These are phyloP conservation scores for Aldrovandia affinis DNA, from an alignment of 2,797 vertebrate species.

Conservation along the genomic window DNA sequence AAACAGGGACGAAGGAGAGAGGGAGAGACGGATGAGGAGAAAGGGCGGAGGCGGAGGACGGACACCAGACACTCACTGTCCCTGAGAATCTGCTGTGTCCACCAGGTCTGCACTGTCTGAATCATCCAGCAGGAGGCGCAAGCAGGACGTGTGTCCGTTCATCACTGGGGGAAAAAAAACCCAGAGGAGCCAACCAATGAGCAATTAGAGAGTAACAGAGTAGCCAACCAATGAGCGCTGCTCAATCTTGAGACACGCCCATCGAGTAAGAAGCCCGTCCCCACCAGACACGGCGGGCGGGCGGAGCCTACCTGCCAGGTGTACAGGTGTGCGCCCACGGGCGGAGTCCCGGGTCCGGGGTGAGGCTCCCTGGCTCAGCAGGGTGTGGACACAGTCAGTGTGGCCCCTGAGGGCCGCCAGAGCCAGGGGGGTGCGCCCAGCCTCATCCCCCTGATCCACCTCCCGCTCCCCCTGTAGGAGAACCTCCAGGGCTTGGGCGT, in stretches of 20 bases:
- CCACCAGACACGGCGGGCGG: not conserved
- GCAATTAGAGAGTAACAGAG: not conserved
- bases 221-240: not conserved
- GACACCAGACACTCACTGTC: slow-evolving; percentile 84
- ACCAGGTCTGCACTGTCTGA: slow-evolving; percentile 80
- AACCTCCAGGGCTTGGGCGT: slow-evolving; percentile 92
- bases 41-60: not conserved
- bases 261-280: not conserved
- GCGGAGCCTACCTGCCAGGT: slow-evolving; percentile 88
- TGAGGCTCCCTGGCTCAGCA: slow-evolving; percentile 91
- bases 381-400: slow-evolving; percentile 87
- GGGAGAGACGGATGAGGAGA: not conserved
- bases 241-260: not conserved
- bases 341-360: slow-evolving; percentile 79
- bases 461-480: slow-evolving; percentile 86
- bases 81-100: slow-evolving; percentile 87
- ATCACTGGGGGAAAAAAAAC: slow-evolving; percentile 73
- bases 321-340: slow-evolving; percentile 84
- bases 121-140: slow-evolving; percentile 90
- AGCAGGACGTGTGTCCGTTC: slow-evolving; percentile 91
- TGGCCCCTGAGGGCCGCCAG: slow-evolving; percentile 90
- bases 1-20: not conserved
- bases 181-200: not conserved
- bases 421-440: slow-evolving; percentile 87
- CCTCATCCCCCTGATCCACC: slow-evolving; percentile 88